These are phyloP conservation scores for Eidolon helvum DNA, from an alignment of 2,113 vertebrate species.

Conservation along the genomic window DNA sequence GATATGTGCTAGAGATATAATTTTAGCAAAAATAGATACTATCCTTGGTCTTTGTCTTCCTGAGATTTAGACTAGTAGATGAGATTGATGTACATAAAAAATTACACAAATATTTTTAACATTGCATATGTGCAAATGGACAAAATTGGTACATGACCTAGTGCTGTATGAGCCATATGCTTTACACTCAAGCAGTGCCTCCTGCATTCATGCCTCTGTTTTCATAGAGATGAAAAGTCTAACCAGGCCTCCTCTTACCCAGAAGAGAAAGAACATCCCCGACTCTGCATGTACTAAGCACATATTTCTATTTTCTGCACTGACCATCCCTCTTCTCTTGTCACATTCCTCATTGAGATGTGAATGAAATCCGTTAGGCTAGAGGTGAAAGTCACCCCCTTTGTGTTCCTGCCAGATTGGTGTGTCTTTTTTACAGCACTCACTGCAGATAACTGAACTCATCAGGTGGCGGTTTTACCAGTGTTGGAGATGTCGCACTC, in stretches of 20 bases:
- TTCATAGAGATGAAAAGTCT: not conserved
- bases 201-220: not conserved
- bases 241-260: not conserved
- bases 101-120: not conserved
- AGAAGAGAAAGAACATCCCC: not conserved
- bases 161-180: not conserved
- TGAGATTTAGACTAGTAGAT: not conserved
- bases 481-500: not conserved
- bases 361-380: not conserved
- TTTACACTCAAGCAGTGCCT: not conserved
- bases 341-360: not conserved
- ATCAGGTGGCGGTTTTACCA: not conserved
- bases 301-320: not conserved
- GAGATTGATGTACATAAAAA: not conserved
- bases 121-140: not conserved
- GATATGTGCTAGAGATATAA: not conserved
- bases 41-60: not conserved
- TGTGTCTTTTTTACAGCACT: not conserved
- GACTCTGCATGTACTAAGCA: not conserved
- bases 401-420: not conserved
- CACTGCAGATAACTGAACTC: not conserved
- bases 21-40: not conserved
- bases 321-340: not conserved
- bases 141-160: not conserved
- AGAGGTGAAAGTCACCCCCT: not conserved